Evolutionary conservation across 2,888 invertebrate species (phyloP), one percentile per base, ranked within the genome.

Genomic region (Gnatocerus cornutus): DNA sequence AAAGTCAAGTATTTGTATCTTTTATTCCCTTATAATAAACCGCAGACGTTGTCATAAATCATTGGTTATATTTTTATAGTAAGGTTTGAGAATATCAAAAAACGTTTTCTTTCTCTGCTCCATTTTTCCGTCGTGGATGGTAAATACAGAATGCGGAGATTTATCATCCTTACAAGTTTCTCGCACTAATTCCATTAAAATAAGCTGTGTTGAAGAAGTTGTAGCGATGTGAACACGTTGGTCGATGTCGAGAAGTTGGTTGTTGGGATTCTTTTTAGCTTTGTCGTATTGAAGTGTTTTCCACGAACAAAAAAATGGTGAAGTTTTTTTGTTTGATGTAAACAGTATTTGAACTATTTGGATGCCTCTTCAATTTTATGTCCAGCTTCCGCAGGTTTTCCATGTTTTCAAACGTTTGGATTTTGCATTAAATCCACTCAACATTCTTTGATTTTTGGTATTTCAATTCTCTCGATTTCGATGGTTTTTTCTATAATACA

Each of bases 141-240:
- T 33, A 33, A 33, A 33, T 33, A 33, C 7, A 33, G n/a, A 7
- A n/a, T 33, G 33, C 1, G 1, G 33, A 33, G 33, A 33, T 33
- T 33, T 33, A 33, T 33, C n/a, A 33, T 33, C 33, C 33, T 9
- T 9, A 33, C 33, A 33, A 33, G 9, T 33, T 33, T 33, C 33
- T n/a, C 9, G 33, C 21, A 21, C 33, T 33, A 33, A 33, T 33
- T n/a, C 33, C n/a, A 33, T 33, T 33, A 33, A 33, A 33, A 33
- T 33, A 33, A n/a, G 33, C n/a, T 9, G n/a, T 33, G 33, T 33
- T 7, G 27, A 48, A 53, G 27, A 48, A 53, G 29, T 10, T 53
- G 10, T 33, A 12, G 33, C 30, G 12, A 21, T 21, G 21, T 21
- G 21, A 21, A 21, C 21, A 21, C 33, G 33, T 33, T 33, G 33